Evolutionary conservation across 1,140 invertebrate species (phyloP).

Genomic region (Diuraphis noxia): DNA sequence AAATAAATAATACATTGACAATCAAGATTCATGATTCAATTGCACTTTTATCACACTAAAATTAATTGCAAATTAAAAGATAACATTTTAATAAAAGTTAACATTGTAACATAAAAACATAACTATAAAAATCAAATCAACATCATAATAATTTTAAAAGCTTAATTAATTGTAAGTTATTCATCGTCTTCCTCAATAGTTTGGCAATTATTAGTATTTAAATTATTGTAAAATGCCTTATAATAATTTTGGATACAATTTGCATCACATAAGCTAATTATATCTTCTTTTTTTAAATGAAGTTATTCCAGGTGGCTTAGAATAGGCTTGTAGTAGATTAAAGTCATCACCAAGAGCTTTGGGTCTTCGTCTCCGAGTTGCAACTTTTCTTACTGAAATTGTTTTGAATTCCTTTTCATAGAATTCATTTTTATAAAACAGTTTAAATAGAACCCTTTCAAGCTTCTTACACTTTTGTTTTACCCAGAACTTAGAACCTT

Average conservation of each 20-base stretch:
- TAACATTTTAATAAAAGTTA: slow-evolving; percentile 1
- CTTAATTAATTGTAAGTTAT: background rate
- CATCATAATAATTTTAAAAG: background rate
- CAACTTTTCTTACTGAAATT: background rate
- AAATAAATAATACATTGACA: background rate
- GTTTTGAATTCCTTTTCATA: background rate
- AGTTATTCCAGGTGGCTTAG: background rate
- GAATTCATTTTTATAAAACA: slow-evolving; percentile 8
- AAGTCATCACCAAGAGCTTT: background rate
- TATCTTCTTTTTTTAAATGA: background rate
- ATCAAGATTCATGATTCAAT: background rate
- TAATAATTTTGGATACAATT: slow-evolving; percentile 9
- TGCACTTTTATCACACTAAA: background rate
- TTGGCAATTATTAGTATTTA: background rate
- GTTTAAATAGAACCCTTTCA: background rate
- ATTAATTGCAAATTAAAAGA: background rate
- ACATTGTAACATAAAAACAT: background rate
- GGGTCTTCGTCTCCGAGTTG: background rate
- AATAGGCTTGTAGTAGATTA: background rate
- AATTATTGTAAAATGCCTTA: background rate
- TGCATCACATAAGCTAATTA: background rate
- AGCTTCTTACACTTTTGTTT: background rate
- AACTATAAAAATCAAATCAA: background rate
- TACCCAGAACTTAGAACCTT: no score
- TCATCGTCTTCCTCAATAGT: background rate